These are phyloP conservation scores for Grallaria varia DNA, from an alignment of 2,113 vertebrate genomes.

Conservation along the genomic window DNA sequence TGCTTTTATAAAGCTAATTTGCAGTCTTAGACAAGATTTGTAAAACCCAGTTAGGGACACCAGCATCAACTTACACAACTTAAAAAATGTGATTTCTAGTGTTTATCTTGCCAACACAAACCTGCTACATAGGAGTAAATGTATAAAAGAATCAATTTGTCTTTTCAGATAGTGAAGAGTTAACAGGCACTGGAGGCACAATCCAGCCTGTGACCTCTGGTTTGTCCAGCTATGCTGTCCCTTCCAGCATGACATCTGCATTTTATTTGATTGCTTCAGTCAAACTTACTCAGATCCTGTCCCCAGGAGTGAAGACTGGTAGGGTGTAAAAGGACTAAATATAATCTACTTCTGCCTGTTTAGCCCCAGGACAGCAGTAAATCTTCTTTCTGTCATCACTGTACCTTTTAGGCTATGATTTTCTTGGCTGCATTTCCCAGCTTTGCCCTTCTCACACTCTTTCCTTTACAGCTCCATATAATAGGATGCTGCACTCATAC, in stretches of 20 bases:
- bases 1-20: not conserved
- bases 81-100: not conserved
- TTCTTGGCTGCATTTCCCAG: conserved; percentile 15
- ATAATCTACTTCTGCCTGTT: not conserved
- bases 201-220: not conserved
- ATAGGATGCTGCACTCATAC: not conserved
- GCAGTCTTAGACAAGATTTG: not conserved
- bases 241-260: not conserved
- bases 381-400: not conserved
- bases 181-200: not conserved
- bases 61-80: not conserved
- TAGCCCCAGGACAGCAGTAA: not conserved
- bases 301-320: not conserved
- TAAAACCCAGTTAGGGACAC: not conserved
- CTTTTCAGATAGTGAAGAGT: not conserved
- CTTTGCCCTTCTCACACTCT: not conserved
- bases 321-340: not conserved
- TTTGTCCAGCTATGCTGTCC: not conserved
- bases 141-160: not conserved
- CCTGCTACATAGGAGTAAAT: not conserved
- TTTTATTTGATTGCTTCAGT: conserved; percentile 1
- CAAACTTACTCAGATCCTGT: not conserved
- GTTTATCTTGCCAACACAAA: not conserved
- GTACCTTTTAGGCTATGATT: not conserved
- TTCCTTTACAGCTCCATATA: not conserved